A percentile compares a stretch with the other conserved stretches of the same genome.
phyloP scores from a whole-genome alignment of 1,140 invertebrate genomes.

The Gerris buenoi region DNA sequence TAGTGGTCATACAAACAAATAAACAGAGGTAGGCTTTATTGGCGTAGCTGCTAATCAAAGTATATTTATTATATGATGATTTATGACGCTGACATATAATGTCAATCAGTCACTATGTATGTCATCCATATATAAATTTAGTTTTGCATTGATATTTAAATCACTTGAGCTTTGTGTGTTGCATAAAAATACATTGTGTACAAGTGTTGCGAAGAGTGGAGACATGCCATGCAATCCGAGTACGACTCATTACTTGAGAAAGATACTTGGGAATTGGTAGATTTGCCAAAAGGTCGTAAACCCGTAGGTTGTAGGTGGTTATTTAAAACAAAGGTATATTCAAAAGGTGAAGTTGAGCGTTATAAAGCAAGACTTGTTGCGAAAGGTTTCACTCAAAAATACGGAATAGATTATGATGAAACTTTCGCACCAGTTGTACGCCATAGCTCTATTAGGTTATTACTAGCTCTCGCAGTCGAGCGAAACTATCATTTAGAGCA shows the following conservation, averaged over 20 bases:
- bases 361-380: conserved; percentile 5
- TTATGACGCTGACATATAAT: too few relatives aligned
- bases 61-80: too few relatives aligned
- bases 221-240: neutral
- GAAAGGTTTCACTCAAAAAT: neutral
- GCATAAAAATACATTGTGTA: too few relatives aligned
- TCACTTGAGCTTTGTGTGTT: too few relatives aligned
- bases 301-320: neutral
- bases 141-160: too few relatives aligned
- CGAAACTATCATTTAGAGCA: conserved; percentile 3
- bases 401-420: conserved; percentile 5
- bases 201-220: too few relatives aligned
- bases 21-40: too few relatives aligned
- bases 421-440: neutral
- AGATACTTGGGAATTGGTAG: neutral
- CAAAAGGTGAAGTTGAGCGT: neutral
- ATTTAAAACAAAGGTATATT: neutral
- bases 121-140: too few relatives aligned
- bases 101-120: too few relatives aligned
- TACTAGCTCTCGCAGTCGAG: neutral
- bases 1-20: too few relatives aligned
- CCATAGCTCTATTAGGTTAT: neutral
- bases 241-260: neutral
- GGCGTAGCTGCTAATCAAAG: too few relatives aligned
- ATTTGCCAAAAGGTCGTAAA: neutral